Conservation (phyloP, 2,797 vertebrate genomes). For the Sebastes miniatus region DNA sequence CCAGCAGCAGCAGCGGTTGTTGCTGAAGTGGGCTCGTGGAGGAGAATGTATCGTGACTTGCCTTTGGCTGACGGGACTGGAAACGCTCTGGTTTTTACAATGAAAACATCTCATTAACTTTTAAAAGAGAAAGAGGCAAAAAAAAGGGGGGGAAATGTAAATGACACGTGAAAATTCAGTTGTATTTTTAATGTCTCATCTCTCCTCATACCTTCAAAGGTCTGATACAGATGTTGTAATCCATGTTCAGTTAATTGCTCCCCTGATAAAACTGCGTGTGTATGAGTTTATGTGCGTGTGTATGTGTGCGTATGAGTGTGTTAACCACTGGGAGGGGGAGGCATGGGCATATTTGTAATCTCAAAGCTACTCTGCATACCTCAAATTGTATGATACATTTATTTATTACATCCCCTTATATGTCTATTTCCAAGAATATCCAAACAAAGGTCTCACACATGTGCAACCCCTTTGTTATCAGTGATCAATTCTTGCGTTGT, state of each 20-base stretch:
- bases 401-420: slow-evolving; percentile 71
- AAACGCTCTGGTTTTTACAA: slow-evolving; percentile 34
- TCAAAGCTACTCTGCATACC: slow-evolving; percentile 78
- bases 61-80: slow-evolving; percentile 12
- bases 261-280: slow-evolving; percentile 41
- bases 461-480: slow-evolving; percentile 78
- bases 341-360: slow-evolving; percentile 68
- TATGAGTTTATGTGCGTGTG: background rate
- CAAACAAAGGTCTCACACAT: slow-evolving; percentile 69
- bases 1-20: background rate
- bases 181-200: slow-evolving; percentile 48
- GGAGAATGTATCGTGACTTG: slow-evolving; percentile 32
- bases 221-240: slow-evolving; percentile 56
- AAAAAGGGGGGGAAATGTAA: background rate
- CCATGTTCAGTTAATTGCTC: slow-evolving; percentile 48
- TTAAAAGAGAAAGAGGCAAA: slow-evolving; percentile 23
- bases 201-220: slow-evolving; percentile 24
- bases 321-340: slow-evolving; percentile 17
- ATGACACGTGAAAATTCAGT: slow-evolving; percentile 18
- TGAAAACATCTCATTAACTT: slow-evolving; percentile 15
- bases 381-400: slow-evolving; percentile 77
- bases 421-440: slow-evolving; percentile 76
- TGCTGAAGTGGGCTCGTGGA: background rate
- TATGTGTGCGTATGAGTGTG: slow-evolving; percentile 1
- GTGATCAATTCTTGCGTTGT: slow-evolving; percentile 78